These are phyloP conservation scores for Laodelphax striatellus DNA, from an alignment of 1,140 invertebrate genomes.

Conservation along the genomic window DNA sequence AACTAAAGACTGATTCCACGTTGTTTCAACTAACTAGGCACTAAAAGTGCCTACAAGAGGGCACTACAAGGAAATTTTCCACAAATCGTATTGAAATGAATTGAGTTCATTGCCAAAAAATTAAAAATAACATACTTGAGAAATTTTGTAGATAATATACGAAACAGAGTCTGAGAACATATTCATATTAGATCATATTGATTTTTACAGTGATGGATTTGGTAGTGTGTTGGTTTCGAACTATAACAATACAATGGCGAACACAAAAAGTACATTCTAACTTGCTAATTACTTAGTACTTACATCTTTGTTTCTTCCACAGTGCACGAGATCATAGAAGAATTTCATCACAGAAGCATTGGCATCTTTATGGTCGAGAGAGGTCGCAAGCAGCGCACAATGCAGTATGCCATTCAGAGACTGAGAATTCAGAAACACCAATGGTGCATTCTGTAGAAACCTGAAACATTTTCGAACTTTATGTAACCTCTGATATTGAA, in stretches of 20 bases:
- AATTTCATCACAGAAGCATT: conserved; percentile 94
- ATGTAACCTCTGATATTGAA: no score
- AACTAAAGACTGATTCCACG: no score
- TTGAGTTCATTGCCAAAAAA: no score
- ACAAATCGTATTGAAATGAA: no score
- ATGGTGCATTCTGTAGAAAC: conserved; percentile 75
- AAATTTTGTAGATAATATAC: no score
- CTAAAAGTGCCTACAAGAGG: no score
- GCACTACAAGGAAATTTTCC: no score
- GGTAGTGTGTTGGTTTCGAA: neutral
- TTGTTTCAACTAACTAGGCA: no score
- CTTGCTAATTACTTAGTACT: conserved; percentile 9
- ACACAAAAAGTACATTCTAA: neutral
- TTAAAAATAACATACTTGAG: no score
- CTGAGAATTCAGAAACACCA: conserved; percentile 62
- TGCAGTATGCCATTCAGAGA: conserved; percentile 63
- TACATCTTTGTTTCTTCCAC: conserved; percentile 44
- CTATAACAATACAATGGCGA: neutral
- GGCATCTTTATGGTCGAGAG: conserved; percentile 88
- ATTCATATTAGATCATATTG: no score
- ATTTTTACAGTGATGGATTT: no score
- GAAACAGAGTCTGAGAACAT: no score
- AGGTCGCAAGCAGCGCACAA: conserved; percentile 68
- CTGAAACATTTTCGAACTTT: conserved; percentile 31
- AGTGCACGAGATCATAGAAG: conserved; percentile 65